Base-by-base conservation (phyloP, 2,888 invertebrate species). In the Pterobdella sp. region DNA sequence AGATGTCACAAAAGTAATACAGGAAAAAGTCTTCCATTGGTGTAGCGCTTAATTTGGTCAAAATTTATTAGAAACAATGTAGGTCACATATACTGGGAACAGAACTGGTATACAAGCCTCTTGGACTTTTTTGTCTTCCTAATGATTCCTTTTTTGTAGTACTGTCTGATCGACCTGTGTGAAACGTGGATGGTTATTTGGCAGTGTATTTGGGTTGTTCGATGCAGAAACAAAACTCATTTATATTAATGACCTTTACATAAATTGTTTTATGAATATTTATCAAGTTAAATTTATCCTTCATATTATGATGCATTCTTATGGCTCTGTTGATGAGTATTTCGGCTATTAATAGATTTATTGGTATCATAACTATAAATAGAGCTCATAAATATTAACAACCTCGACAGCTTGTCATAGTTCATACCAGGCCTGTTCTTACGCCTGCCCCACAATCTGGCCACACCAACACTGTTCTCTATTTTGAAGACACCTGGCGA, bases 381-480 rank as follows among this genome's bases (percentile, higher is more conserved):
- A n/a, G n/a, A n/a, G n/a, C n/a, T n/a, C n/a, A n/a, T n/a, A n/a
- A n/a, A n/a, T n/a, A n/a, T n/a, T n/a, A 56, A 3, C n/a, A 4
- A 56, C 60, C 60, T 56, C 77, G 94, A 95, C 70, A 98, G 86
- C 84, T 98, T 98, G 87, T 98, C 98, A 86, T 98, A 98, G 87
- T 98, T 98, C 97, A 98, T 98, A 34, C 95, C 95, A 0, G 96
- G 95, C 14, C 97, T 88, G 86, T 98, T 97, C 86, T 98, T 98
- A 77, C 97, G 88, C 80, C 92, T 90, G 75, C 98, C 98, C 98
- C 98, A 98, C 72, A 95, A 88, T 79, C 91, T 88, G 22, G 98
- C 97, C 70, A 98, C 95, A 78, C 92, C 89, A 35, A 94, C 93
- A 14, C 95, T 95, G 85, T 98, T 96, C 85, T 98, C 97, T 83